Conservation (phyloP, 2,797 vertebrate genomes). For the Dryobates pubescens region DNA sequence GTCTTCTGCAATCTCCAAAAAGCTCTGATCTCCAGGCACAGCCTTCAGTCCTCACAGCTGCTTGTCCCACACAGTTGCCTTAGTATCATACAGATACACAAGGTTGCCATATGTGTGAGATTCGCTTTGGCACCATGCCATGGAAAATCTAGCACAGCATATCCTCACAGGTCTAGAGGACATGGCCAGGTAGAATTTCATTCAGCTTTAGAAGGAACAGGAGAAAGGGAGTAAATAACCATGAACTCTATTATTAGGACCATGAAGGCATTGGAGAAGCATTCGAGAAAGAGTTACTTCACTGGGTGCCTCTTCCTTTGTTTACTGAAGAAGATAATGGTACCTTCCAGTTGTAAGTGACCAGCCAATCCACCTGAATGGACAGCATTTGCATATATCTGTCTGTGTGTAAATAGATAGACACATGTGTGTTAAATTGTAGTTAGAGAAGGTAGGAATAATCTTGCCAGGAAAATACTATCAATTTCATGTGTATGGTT, state of each 20-base stretch:
- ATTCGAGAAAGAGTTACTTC: not conserved
- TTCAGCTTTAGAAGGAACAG: not conserved
- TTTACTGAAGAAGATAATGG: not conserved
- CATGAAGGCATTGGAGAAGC: not conserved
- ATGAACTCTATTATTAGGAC: not conserved
- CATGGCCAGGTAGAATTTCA: not conserved
- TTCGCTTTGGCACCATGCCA: not conserved
- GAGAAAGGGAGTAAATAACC: not conserved
- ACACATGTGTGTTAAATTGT: fast-evolving
- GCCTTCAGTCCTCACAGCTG: not conserved
- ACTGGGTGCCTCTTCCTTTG: not conserved
- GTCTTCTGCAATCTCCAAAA: not conserved
- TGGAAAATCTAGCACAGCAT: not conserved
- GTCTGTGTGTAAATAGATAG: fast-evolving
- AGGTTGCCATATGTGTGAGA: not conserved
- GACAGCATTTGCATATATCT: not conserved
- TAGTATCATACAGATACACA: not conserved
- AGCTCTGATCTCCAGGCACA: not conserved
- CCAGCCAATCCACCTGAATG: not conserved
- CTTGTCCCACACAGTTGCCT: not conserved
- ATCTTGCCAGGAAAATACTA: not conserved
- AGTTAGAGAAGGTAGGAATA: not conserved
- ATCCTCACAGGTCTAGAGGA: not conserved
- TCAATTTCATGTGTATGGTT: not conserved
- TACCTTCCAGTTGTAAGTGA: not conserved